Evolutionary conservation across 2,113 vertebrate species (phyloP), one percentile per base, ranked within the genome.

Genomic region (Megalops atlanticus): DNA sequence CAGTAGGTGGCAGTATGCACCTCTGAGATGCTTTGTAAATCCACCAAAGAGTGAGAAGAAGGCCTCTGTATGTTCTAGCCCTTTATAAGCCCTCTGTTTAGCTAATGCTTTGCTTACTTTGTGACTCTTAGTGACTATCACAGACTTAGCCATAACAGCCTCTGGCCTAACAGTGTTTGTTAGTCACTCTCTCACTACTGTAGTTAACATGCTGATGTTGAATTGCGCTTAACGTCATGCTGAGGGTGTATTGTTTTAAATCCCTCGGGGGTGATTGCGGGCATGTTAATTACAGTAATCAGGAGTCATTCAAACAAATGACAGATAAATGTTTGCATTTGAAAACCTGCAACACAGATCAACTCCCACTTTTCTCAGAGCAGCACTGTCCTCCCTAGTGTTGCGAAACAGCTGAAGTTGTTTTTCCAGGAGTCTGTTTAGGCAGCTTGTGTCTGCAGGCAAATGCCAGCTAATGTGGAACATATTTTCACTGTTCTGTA

Each of bases 221-320:
- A 64, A 64, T 31, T 27, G 7, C 58, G 31, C 58, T 77, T 39
- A 39, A 12, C 35, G 1, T 14, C 35, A 36, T n/a, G 69, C 54
- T 78, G 52, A 39, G 49, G 54, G 18, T 21, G 16, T 68, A 43
- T 35, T 77, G 43, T 7, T 52, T 14, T 45, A 39, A 43, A 16
- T 27, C 39, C 54, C n/a, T n/a, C 0, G 39, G 31, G 24, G 58
- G 58, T 43, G 14, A 24, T 2, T 27, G 58, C 16, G 21, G n/a
- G 39, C 54, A 15, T 4, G n/a, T 49, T 79, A 79, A 78, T 69
- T 27, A 68, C 31, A 41, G 38, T 41, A 79, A 45, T 35, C 38
- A 21, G 58, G 27, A 16, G 8, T 24, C 52, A 78, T 24, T 40
- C 31, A 5, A 31, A 27, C 5, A 58, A 4, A 8, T 7, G 58